These are phyloP conservation scores for Melinopterus prodromus DNA, from an alignment of 2,888 invertebrate species.

Conservation along the genomic window DNA sequence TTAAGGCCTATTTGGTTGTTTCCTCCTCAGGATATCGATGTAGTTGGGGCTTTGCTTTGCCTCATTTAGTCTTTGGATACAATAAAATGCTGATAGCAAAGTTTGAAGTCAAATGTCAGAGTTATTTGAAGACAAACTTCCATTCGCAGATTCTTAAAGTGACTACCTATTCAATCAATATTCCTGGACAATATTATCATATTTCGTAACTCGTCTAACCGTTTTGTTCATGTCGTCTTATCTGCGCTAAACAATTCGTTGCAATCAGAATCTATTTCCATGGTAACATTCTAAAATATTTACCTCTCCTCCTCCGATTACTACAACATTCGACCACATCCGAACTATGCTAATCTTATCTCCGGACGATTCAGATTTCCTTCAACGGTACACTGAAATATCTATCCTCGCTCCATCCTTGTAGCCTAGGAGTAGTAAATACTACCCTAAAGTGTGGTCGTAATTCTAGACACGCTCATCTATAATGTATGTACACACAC, in stretches of 20 bases:
- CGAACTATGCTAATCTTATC: background rate
- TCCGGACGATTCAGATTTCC: background rate
- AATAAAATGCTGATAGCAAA: no score
- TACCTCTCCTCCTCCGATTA: background rate
- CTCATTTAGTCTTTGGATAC: no score
- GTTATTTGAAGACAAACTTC: no score
- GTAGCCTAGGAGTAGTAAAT: background rate
- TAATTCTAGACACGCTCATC: slow-evolving; percentile 4
- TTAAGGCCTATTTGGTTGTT: no score
- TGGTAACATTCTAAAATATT: background rate
- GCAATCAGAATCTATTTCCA: background rate
- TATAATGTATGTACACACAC: background rate
- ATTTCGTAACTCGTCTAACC: background rate
- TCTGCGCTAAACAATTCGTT: background rate
- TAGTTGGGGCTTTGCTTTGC: no score
- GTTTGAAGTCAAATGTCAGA: no score
- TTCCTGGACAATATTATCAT: no score
- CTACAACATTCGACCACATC: background rate
- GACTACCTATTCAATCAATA: no score
- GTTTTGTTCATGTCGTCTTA: background rate
- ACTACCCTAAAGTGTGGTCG: background rate
- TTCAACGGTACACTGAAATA: background rate
- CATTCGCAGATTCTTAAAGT: no score
- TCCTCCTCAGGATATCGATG: no score
- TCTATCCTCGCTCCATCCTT: background rate